Evolutionary conservation across 2,113 vertebrate species (phyloP), one percentile per base, ranked within the genome.

Genomic region (Condylura cristata): DNA sequence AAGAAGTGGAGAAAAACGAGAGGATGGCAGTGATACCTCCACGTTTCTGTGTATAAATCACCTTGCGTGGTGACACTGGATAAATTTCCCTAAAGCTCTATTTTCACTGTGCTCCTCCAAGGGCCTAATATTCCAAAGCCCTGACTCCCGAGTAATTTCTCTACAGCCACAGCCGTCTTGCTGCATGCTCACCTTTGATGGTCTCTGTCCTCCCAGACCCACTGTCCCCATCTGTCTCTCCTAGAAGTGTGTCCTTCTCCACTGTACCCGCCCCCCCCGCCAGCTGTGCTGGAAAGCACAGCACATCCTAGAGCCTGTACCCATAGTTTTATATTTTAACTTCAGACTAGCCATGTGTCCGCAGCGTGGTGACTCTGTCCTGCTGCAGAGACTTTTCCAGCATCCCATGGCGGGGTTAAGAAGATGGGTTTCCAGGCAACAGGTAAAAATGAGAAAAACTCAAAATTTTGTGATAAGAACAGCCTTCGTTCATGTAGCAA

Each of bases 1-100:
- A 66, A 80, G 26, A 93, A 90, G 2, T 6, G 66, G 34, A 74
- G 10, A 90, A 81, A 88, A 71, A 72, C 16, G 66, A 88, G 56
- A 16, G 41, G 34, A 4, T 16, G 32, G 72, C 9, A 61, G 65
- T 28, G 51, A 34, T 46, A 72, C 34, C 28, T 85, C 39, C 41
- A 51, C 22, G n/a, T 24, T 20, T 17, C 8, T 74, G 41, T 61
- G 8, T 75, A 88, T 9, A 80, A 39, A 80, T 30, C 65, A 81
- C 37, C 14, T 46, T 66, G 11, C 61, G 9, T 17, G 41, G 13
- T 56, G 48, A 92, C 46, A 48, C 0, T 39, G 61, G 58, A 17
- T 44, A 41, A 18, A 46, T 10, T 82, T 48, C 53, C 56, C 46
- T 71, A 44, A 37, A 74, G n/a, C 34, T 58, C 22, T 51, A 16